phyloP scores from a whole-genome alignment of 2,797 vertebrate species.

The Rhodeus uyekii region DNA sequence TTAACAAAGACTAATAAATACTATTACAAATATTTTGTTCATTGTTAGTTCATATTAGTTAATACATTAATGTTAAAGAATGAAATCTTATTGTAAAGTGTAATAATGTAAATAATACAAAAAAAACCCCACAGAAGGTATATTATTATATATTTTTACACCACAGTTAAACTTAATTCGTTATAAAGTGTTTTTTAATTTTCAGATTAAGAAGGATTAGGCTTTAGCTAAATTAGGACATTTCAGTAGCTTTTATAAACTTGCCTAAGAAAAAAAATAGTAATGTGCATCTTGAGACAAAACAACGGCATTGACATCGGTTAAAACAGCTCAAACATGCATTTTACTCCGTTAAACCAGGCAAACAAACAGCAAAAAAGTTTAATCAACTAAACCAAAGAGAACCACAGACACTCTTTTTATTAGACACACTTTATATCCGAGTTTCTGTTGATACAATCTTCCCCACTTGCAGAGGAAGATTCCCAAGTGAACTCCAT shows the following conservation, averaged over 20 bases:
- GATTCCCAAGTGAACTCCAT: neutral
- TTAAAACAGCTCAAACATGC: neutral
- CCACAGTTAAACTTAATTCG: neutral
- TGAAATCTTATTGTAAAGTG: too few species aligned
- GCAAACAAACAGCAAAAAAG: too few species aligned
- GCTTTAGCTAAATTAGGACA: neutral
- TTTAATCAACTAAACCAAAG: neutral
- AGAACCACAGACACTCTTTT: neutral
- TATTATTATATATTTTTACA: neutral
- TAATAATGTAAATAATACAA: too few species aligned
- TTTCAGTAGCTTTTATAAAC: neutral
- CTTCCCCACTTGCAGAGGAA: constrained; percentile 3
- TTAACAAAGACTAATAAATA: too few species aligned
- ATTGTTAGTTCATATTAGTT: too few species aligned
- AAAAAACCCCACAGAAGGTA: neutral
- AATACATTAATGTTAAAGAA: too few species aligned
- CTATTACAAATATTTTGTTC: too few species aligned
- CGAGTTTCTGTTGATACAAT: constrained; percentile 17
- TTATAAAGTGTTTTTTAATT: neutral
- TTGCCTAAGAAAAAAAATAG: neutral
- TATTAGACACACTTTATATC: constrained; percentile 3
- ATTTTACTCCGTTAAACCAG: neutral
- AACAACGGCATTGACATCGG: too few species aligned
- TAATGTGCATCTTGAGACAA: neutral
- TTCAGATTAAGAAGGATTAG: neutral